Evolutionary conservation across 1,140 invertebrate genomes (phyloP).

Genomic region (Penaeus chinensis): DNA sequence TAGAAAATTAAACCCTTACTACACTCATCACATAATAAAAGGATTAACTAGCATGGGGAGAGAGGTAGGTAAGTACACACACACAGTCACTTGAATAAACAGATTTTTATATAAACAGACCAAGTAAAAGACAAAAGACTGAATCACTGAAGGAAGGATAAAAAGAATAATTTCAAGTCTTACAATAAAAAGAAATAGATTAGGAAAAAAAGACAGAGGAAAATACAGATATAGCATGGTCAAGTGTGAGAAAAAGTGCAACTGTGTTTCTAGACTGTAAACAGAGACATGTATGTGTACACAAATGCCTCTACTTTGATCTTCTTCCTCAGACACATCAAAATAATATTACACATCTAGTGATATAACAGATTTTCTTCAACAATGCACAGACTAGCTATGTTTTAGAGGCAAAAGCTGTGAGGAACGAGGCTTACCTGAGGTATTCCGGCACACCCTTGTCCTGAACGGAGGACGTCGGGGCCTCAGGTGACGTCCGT

Average conservation of each 20-base stretch:
- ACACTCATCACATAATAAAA: too few relatives aligned
- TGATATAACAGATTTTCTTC: too few relatives aligned
- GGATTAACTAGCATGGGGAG: too few relatives aligned
- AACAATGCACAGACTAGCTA: too few relatives aligned
- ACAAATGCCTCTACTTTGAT: neutral
- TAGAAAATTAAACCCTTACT: too few relatives aligned
- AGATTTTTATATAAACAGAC: too few relatives aligned
- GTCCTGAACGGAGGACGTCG: slow-evolving; percentile 26
- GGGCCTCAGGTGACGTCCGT: slow-evolving; percentile 29
- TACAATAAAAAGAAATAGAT: neutral
- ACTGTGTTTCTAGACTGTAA: neutral
- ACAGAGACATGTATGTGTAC: neutral
- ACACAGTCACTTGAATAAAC: too few relatives aligned
- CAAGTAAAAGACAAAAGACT: too few relatives aligned
- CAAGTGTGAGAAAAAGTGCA: slow-evolving; percentile 3
- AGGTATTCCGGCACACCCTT: slow-evolving; percentile 56
- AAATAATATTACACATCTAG: neutral
- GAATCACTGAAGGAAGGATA: neutral
- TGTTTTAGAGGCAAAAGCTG: neutral
- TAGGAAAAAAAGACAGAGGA: slow-evolving; percentile 6
- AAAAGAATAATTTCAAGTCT: neutral
- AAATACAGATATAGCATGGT: neutral
- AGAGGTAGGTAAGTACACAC: too few relatives aligned
- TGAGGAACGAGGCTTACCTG: slow-evolving; percentile 44
- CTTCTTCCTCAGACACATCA: neutral